Conservation (phyloP, 2,888 invertebrate genomes). For the Amblyjoppa proteus region DNA sequence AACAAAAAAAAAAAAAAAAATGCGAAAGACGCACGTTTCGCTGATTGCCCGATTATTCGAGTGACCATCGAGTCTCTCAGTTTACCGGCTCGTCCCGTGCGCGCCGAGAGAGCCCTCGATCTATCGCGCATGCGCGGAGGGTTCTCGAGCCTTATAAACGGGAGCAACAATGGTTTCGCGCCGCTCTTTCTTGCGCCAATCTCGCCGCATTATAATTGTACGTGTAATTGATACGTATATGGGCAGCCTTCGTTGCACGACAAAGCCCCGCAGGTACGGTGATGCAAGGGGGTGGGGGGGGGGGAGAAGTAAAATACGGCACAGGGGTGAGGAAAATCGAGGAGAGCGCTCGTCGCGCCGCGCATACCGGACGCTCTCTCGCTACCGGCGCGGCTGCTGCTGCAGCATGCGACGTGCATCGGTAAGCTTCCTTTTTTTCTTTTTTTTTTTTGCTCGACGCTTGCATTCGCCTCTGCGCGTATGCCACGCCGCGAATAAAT, state of each 20-base stretch:
- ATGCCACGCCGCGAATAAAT: conserved; percentile 77
- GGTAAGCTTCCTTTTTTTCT: background rate
- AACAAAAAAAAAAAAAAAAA: no score
- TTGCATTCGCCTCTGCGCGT: conserved; percentile 28
- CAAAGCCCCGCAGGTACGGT: conserved; percentile 34
- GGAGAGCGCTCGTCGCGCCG: conserved; percentile 37
- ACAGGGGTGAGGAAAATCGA: conserved; percentile 35
- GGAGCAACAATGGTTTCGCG: conserved; percentile 63
- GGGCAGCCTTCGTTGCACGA: background rate
- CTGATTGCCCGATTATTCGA: conserved; percentile 14
- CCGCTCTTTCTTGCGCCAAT: conserved; percentile 68
- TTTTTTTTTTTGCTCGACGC: conserved; percentile 16
- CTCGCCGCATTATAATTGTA: conserved; percentile 80
- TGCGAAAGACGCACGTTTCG: background rate
- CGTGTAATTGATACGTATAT: conserved; percentile 76
- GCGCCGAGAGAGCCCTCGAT: background rate
- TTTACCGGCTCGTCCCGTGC: background rate
- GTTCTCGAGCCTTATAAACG: conserved; percentile 38
- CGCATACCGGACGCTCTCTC: conserved; percentile 32
- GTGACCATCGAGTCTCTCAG: background rate
- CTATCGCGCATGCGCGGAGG: background rate
- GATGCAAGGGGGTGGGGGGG: conserved; percentile 13
- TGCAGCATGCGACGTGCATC: conserved; percentile 27
- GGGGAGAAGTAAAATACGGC: conserved; percentile 70
- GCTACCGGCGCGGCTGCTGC: background rate